phyloP scores from a whole-genome alignment of 2,888 invertebrate genomes.

The Spatulosminthurus flaviceps region DNA sequence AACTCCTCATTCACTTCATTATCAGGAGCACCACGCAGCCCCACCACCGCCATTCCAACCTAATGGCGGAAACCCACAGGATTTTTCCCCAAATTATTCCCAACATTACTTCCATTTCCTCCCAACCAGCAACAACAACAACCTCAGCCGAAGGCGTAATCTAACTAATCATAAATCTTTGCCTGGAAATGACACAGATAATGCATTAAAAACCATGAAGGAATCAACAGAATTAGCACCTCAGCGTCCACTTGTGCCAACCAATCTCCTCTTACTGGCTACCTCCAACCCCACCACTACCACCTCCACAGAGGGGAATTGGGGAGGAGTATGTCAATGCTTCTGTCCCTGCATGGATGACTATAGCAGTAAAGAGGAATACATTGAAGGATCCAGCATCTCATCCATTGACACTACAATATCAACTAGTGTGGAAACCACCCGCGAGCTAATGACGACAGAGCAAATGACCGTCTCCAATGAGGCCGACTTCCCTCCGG shows the following conservation, averaged over 20 bases:
- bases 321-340: slow-evolving; percentile 45
- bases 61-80: slow-evolving; percentile 11
- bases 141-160: not conserved
- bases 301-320: not conserved
- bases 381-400: not conserved
- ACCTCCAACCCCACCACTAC: slow-evolving; percentile 9
- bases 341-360: slow-evolving; percentile 46
- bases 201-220: slow-evolving; percentile 6
- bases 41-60: not conserved
- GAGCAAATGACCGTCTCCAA: too few relatives aligned
- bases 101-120: slow-evolving; percentile 20
- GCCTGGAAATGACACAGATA: slow-evolving; percentile 26
- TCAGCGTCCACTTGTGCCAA: not conserved
- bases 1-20: not conserved
- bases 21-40: not conserved
- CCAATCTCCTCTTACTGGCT: not conserved
- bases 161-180: slow-evolving; percentile 18
- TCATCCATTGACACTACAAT: not conserved
- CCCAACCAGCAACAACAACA: too few relatives aligned
- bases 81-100: slow-evolving; percentile 14
- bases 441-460: too few relatives aligned
- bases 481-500: too few relatives aligned
- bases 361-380: slow-evolving; percentile 4
- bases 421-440: too few relatives aligned
- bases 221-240: not conserved